These are phyloP conservation scores for Dipodomys ordii DNA, from an alignment of 2,113 vertebrate genomes.

Conservation along the genomic window DNA sequence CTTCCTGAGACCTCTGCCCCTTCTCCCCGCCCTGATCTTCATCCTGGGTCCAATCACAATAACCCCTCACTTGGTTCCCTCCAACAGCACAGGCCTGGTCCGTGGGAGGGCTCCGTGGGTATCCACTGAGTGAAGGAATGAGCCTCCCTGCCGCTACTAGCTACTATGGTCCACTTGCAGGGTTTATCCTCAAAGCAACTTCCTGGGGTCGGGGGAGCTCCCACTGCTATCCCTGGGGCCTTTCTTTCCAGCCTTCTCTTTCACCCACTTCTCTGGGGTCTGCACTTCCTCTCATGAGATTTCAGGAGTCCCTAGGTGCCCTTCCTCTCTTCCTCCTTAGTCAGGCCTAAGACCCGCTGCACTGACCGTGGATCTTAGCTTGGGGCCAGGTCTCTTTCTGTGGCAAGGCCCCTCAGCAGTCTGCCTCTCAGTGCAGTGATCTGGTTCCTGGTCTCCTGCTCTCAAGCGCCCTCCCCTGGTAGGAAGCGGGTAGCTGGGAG, in stretches of 20 bases:
- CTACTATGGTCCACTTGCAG: background rate
- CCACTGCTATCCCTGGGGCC: background rate
- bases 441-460: background rate
- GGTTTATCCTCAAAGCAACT: background rate
- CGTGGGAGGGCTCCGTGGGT: background rate
- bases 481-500: background rate
- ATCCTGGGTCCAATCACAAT: background rate
- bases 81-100: background rate
- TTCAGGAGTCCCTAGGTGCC: background rate
- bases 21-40: background rate
- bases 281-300: no score
- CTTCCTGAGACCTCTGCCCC: background rate
- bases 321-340: background rate
- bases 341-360: background rate
- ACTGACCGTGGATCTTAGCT: background rate
- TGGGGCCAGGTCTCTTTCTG: background rate
- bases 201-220: fast-evolving
- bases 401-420: background rate
- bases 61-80: background rate
- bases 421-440: fast-evolving
- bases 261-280: background rate
- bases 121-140: background rate
- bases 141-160: background rate
- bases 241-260: background rate
- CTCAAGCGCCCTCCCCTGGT: background rate